Base-by-base conservation (phyloP, 2,888 invertebrate species). In the Eudasyphora cyanicolor region DNA sequence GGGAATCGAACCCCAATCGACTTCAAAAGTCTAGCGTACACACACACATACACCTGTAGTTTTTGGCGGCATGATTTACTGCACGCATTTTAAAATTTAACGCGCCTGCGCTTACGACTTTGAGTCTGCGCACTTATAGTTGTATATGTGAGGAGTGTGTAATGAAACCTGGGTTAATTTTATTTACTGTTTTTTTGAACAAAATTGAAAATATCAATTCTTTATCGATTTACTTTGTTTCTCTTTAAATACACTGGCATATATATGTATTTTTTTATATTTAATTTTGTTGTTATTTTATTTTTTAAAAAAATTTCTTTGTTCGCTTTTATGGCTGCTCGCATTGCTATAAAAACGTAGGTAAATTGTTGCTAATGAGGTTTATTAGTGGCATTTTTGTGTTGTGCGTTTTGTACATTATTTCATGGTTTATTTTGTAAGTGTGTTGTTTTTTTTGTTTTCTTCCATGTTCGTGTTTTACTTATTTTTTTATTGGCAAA, bases 351-450 rank as follows among this genome's bases (percentile, higher is more conserved):
- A 60, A 73, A 73, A 73, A 17, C 42, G 8, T 67, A 73, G 60
- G 42, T 75, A 70, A 80, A 67, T 75, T 49, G 62, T 21, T 77
- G 74, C 54, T 82, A 83, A 83, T 83, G 79, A 77, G 77, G 14
- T 42, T 42, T 49, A 83, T 80, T 79, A 79, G 62, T 73, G 73
- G 29, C 10, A 21, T 45, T 80, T 69, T 74, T 14, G 60, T 60
- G 60, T 60, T 57, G 57, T 67, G 35, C 3, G 38, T 64, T 35
- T 35, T 54, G 8, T 54, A 42, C 60, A 82, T 67, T 57, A 73
- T 76, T 67, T 79, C 42, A 76, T 76, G 67, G 35, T 38, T 38
- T 35, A 38, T 79, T 76, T 79, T 67, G 54, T 79, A 78, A 35
- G 38, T 42, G 32, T n/a, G n/a, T n/a, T n/a, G n/a, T n/a, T n/a